Percentiles rank a stretch among this genome's conserved stretches.
These are phyloP conservation scores for Orthosia gracilis DNA, from an alignment of 2,888 invertebrate genomes.

Conservation along the genomic window DNA sequence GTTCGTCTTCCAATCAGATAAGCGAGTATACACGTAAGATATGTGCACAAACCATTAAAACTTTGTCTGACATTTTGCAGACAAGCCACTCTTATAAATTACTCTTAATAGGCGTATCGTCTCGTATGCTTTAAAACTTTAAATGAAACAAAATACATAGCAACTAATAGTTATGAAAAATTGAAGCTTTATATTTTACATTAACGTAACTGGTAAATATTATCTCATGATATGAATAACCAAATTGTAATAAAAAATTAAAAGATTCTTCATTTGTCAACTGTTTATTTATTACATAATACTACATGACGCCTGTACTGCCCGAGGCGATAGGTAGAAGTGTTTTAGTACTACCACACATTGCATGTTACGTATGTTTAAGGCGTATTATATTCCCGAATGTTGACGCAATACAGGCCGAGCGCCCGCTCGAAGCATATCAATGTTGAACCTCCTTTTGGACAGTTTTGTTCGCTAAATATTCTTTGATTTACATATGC, in stretches of 20 bases:
- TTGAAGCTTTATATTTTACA: not conserved
- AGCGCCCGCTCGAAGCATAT: no score
- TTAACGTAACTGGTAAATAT: not conserved
- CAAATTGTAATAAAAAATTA: not conserved
- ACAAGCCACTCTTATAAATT: conserved; percentile 10
- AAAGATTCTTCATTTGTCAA: not conserved
- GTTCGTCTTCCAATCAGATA: not conserved
- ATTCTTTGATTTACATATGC: no score
- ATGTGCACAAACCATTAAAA: conserved; percentile 1
- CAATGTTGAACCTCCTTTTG: no score
- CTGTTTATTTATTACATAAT: conserved; percentile 2
- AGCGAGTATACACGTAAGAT: not conserved
- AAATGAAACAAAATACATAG: conserved; percentile 17
- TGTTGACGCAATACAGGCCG: no score
- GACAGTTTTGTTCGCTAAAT: no score
- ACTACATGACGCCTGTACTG: not conserved
- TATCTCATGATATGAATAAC: not conserved
- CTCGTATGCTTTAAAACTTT: conserved; percentile 4
- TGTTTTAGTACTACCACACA: not conserved
- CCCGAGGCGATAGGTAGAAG: not conserved
- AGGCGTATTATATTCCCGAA: no score
- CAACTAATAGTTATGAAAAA: conserved; percentile 8
- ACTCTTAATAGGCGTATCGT: conserved; percentile 18
- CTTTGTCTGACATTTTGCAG: conserved; percentile 5
- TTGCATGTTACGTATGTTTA: not conserved